phyloP scores from a whole-genome alignment of 2,797 vertebrate species.

The Enteromius thamalakanensis region DNA sequence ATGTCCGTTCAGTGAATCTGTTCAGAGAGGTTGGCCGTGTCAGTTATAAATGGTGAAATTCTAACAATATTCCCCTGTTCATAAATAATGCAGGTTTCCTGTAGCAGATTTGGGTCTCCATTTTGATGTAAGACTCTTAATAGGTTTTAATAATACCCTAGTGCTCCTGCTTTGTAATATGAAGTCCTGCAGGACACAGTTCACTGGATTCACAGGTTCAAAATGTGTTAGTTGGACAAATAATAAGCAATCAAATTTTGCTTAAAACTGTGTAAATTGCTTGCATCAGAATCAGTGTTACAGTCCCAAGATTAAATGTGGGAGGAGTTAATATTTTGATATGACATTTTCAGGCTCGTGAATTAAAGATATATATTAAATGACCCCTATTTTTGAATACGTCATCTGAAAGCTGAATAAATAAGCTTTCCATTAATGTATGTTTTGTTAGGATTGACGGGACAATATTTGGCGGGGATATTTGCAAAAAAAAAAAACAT shows the following conservation, averaged over 20 bases:
- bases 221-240: background rate
- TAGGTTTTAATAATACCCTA: slow-evolving; percentile 67
- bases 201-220: slow-evolving; percentile 13
- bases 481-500: too few relatives aligned
- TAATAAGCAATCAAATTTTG: background rate
- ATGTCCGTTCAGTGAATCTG: slow-evolving; percentile 49
- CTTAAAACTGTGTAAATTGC: background rate
- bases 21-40: slow-evolving; percentile 65
- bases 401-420: background rate
- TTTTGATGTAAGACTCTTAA: slow-evolving; percentile 75
- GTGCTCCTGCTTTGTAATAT: slow-evolving; percentile 36
- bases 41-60: slow-evolving; percentile 72
- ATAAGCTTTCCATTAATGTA: background rate
- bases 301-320: background rate
- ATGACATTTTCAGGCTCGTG: background rate
- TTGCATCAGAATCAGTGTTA: background rate
- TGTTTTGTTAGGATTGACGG: background rate
- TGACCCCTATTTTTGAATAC: too few relatives aligned
- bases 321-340: background rate
- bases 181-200: background rate
- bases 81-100: slow-evolving; percentile 81
- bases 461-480: too few relatives aligned
- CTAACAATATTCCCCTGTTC: slow-evolving; percentile 70
- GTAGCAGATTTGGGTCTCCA: slow-evolving; percentile 73
- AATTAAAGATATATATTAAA: background rate